These are phyloP conservation scores for Danionella dracula DNA, from an alignment of 2,797 vertebrate species.

Conservation along the genomic window DNA sequence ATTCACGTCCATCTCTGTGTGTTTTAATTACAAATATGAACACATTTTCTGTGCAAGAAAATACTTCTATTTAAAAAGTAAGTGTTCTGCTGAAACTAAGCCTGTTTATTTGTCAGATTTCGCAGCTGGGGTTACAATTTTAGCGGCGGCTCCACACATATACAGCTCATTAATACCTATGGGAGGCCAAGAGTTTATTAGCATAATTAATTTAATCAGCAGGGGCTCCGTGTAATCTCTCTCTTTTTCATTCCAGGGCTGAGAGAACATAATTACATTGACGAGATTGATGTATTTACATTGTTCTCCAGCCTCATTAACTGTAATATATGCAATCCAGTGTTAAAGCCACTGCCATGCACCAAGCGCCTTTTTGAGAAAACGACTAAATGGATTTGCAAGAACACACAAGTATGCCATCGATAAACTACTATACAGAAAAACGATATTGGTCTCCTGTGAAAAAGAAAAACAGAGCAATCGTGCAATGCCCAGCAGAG, in stretches of 20 bases:
- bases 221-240: slow-evolving; percentile 15
- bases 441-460: not conserved
- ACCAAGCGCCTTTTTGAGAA: slow-evolving; percentile 9
- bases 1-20: not conserved
- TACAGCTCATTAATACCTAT: slow-evolving; percentile 19
- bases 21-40: too few species aligned
- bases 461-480: not conserved
- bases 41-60: not conserved
- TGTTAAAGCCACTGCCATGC: slow-evolving; percentile 13
- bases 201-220: slow-evolving; percentile 35
- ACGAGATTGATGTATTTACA: slow-evolving; percentile 20
- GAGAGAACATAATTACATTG: slow-evolving; percentile 28
- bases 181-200: slow-evolving; percentile 25
- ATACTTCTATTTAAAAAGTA: not conserved
- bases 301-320: slow-evolving; percentile 10
- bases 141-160: not conserved
- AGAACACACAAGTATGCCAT: not conserved
- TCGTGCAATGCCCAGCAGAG: slow-evolving; percentile 12
- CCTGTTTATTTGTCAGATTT: not conserved
- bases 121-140: not conserved
- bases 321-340: not conserved
- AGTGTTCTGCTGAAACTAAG: not conserved
- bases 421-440: not conserved
- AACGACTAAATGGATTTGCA: slow-evolving; percentile 5
- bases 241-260: slow-evolving; percentile 6